Percentiles rank a stretch among this genome's conserved stretches.
These are phyloP conservation scores for Drosophila multiciliata DNA, from an alignment of 2,888 invertebrate species.

Conservation along the genomic window DNA sequence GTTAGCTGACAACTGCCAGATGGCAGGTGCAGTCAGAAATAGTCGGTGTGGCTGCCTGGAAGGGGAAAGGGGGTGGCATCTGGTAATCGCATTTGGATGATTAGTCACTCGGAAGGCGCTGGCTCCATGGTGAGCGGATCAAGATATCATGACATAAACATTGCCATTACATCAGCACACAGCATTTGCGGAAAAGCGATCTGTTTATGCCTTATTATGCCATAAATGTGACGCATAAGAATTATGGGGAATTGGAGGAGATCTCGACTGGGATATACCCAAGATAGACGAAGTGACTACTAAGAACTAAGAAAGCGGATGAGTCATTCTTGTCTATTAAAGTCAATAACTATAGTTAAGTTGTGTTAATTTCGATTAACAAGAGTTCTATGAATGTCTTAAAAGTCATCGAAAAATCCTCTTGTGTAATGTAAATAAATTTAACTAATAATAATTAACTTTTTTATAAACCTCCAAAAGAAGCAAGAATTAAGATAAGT, in stretches of 20 bases:
- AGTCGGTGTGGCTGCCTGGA: neutral
- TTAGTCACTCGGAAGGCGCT: slow-evolving; percentile 46
- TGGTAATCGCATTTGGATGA: slow-evolving; percentile 35
- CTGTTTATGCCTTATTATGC: slow-evolving; percentile 47
- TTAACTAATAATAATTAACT: neutral
- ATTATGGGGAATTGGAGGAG: neutral
- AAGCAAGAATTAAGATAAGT: too few relatives aligned
- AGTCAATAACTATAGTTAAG: neutral
- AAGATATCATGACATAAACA: slow-evolving; percentile 70
- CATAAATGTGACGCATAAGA: slow-evolving; percentile 2
- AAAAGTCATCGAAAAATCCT: neutral
- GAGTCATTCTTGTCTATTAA: neutral
- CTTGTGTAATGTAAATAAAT: neutral
- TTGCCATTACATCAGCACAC: slow-evolving; percentile 70
- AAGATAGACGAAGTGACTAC: neutral
- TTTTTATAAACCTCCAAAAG: too few relatives aligned
- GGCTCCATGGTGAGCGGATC: slow-evolving; percentile 55
- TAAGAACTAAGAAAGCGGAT: too few relatives aligned
- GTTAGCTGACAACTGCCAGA: slow-evolving; percentile 48
- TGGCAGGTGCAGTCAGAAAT: slow-evolving; percentile 57
- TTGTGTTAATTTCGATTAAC: neutral
- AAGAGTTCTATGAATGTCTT: neutral
- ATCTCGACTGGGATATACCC: neutral
- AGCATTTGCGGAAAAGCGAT: slow-evolving; percentile 30
- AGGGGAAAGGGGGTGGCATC: neutral